Conservation (phyloP, 2,113 vertebrate species). For the Butorides virescens region DNA sequence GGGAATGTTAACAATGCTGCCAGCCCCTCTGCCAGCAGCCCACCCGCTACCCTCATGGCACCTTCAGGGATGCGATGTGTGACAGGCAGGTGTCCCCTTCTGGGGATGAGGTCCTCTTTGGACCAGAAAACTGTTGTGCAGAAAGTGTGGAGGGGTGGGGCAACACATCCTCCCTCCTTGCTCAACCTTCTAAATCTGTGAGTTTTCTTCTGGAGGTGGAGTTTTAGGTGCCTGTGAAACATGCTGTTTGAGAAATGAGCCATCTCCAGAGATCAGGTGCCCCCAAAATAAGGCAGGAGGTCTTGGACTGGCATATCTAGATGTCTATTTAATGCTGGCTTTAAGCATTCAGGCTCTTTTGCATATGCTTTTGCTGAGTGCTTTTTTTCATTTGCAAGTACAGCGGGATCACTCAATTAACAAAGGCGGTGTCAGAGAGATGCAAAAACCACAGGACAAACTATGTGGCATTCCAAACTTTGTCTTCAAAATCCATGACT, state of each 20-base stretch:
- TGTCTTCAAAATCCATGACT: neutral
- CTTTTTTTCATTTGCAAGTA: neutral
- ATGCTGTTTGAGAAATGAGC: neutral
- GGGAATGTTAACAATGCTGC: neutral
- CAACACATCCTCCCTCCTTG: neutral
- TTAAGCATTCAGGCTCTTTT: neutral
- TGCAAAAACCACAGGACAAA: neutral
- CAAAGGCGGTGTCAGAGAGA: neutral
- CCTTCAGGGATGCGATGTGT: neutral
- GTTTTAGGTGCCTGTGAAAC: neutral
- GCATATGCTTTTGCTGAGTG: neutral
- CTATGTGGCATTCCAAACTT: neutral
- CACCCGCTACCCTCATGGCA: too few species aligned
- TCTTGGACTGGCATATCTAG: neutral
- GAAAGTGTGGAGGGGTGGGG: neutral
- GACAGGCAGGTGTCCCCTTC: neutral
- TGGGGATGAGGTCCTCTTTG: neutral
- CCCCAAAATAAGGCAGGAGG: neutral
- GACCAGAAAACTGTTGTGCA: neutral
- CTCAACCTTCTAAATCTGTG: accelerated
- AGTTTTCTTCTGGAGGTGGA: neutral
- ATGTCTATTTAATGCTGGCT: neutral
- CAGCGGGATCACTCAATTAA: neutral
- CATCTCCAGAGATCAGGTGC: neutral
- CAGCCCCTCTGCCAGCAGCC: neutral